Conservation (phyloP, 2,113 vertebrate genomes). For the Melozone crissalis region DNA sequence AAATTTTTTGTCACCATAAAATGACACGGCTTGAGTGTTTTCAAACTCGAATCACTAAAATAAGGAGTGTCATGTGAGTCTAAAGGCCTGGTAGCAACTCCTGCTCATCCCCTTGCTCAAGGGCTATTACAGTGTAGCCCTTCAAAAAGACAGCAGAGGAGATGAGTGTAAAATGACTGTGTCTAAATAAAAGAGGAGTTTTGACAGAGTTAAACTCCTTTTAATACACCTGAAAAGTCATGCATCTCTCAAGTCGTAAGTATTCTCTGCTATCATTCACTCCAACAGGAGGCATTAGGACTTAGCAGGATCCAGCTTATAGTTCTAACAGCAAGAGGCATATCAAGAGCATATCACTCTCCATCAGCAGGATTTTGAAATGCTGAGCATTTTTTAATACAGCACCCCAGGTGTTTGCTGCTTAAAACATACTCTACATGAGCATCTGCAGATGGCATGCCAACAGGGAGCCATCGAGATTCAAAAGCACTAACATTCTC, state of each 20-base stretch:
- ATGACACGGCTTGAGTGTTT: neutral
- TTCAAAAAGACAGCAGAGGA: conserved; percentile 7
- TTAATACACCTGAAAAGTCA: conserved; percentile 25
- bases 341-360: conserved; percentile 48
- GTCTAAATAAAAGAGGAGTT: neutral
- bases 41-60: neutral
- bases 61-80: neutral
- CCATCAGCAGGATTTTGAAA: conserved; percentile 55
- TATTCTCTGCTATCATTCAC: conserved; percentile 18
- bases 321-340: conserved; percentile 49
- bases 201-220: neutral
- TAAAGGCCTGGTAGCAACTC: neutral
- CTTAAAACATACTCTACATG: conserved; percentile 60
- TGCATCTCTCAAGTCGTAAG: neutral
- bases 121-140: neutral
- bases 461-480: conserved; percentile 48
- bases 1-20: neutral
- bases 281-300: conserved; percentile 38
- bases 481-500: conserved; percentile 31
- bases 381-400: conserved; percentile 66
- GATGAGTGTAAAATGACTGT: neutral
- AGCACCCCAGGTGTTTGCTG: conserved; percentile 58
- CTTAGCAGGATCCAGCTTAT: conserved; percentile 45
- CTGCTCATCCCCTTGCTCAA: neutral
- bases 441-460: conserved; percentile 59